phyloP scores from a whole-genome alignment of 2,113 vertebrate genomes.

The Gavia stellata region DNA sequence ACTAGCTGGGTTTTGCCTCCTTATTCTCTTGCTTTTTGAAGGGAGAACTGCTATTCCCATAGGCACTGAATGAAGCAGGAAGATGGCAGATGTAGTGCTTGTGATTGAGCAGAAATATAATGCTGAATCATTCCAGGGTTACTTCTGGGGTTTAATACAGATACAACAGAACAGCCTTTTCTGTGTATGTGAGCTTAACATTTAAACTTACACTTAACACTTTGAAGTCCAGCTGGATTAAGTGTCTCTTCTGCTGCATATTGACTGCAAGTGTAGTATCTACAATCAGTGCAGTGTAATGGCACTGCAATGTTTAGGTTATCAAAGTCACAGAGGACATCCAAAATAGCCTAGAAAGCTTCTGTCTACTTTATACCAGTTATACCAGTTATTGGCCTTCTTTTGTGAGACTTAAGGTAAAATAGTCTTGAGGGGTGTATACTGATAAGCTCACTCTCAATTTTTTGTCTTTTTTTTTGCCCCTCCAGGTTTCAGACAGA shows the following conservation, averaged over 20 bases:
- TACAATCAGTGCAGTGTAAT: neutral
- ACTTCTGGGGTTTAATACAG: neutral
- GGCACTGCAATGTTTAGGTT: neutral
- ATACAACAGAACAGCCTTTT: neutral
- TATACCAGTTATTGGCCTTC: neutral
- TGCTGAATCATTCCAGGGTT: neutral
- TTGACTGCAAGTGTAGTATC: neutral
- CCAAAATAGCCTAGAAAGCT: neutral
- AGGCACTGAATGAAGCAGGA: neutral
- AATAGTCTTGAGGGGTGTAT: neutral
- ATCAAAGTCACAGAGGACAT: neutral
- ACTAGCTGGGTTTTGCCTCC: neutral
- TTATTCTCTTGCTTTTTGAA: neutral
- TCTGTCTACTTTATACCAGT: neutral
- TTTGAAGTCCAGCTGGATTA: neutral
- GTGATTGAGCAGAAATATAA: neutral
- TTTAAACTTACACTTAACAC: neutral
- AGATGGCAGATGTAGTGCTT: neutral
- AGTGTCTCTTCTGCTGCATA: neutral
- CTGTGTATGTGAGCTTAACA: neutral
- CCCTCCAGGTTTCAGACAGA: constrained; percentile 75
- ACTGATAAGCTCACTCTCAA: neutral
- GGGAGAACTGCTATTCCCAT: neutral
- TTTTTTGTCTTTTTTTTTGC: neutral
- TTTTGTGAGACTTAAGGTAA: neutral